phyloP scores from a whole-genome alignment of 2,113 vertebrate species.

The Daphoenositta chrysoptera region DNA sequence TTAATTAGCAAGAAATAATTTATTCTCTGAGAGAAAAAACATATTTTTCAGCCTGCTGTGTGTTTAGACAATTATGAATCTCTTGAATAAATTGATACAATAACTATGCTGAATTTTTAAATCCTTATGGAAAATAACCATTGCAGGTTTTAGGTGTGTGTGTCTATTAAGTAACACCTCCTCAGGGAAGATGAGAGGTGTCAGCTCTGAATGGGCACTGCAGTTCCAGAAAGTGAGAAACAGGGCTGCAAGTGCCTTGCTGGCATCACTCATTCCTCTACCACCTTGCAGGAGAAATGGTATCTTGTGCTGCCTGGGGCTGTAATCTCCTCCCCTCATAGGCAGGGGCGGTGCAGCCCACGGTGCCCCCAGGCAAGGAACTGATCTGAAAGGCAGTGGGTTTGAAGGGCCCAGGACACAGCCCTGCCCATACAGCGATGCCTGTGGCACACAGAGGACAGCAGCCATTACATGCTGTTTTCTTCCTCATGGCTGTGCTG shows the following conservation, averaged over 20 bases:
- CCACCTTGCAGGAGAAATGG: rapidly evolving
- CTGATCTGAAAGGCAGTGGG: too few relatives aligned
- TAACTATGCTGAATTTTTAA: background rate
- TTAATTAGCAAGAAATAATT: background rate
- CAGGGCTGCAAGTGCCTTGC: background rate
- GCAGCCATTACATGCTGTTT: rapidly evolving
- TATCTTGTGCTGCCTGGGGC: background rate
- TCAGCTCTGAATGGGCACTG: background rate
- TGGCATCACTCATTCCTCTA: background rate
- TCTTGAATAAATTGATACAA: background rate
- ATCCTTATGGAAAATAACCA: background rate
- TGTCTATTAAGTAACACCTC: background rate
- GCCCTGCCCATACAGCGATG: background rate
- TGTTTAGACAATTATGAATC: background rate
- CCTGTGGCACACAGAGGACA: too few relatives aligned
- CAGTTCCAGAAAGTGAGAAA: background rate
- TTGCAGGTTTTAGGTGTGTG: background rate
- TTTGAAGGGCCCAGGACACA: background rate
- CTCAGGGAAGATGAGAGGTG: background rate
- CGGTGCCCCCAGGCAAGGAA: background rate
- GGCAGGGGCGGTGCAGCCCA: background rate
- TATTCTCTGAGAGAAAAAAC: background rate
- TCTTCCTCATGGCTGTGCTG: background rate
- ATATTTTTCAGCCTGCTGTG: background rate
- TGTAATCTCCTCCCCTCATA: background rate